phyloP scores from a whole-genome alignment of 92 coral and sea anemone genomes.

The Isaurus tuberculatus region DNA sequence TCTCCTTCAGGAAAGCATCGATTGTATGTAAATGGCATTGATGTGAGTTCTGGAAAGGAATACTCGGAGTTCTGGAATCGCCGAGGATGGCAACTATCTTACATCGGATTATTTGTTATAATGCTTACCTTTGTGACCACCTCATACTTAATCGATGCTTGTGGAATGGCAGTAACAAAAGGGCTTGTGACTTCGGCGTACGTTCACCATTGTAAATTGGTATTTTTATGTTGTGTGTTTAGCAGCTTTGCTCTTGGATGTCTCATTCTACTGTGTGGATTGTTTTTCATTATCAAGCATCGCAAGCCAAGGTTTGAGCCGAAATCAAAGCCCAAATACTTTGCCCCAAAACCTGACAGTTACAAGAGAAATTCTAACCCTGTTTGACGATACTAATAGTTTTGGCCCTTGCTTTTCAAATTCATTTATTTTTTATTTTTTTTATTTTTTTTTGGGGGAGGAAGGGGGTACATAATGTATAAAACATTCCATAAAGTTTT shows the following conservation, averaged over 20 bases:
- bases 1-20: slow-evolving; percentile 58
- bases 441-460: too few species aligned
- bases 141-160: slow-evolving; percentile 37
- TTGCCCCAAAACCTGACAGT: not conserved
- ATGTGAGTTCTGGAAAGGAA: slow-evolving; percentile 59
- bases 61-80: slow-evolving; percentile 67
- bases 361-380: not conserved
- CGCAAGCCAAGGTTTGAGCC: slow-evolving; percentile 39
- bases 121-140: slow-evolving; percentile 17
- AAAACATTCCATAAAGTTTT: too few species aligned
- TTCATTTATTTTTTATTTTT: too few species aligned
- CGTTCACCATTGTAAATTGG: slow-evolving; percentile 18
- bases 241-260: slow-evolving; percentile 10
- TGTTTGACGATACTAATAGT: not conserved
- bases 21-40: slow-evolving; percentile 60
- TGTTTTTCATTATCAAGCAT: slow-evolving; percentile 9
- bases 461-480: too few species aligned
- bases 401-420: too few species aligned
- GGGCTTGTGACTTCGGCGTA: slow-evolving; percentile 6
- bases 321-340: slow-evolving; percentile 34
- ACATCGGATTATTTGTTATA: slow-evolving; percentile 51
- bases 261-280: slow-evolving; percentile 13
- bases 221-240: slow-evolving; percentile 9
- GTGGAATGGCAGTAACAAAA: slow-evolving; percentile 21
- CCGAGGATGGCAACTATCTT: slow-evolving; percentile 69